A percentile compares a stretch with the other conserved stretches of the same genome.
These are phyloP conservation scores for Zalophus californianus DNA, from an alignment of 2,797 vertebrate genomes.

Conservation along the genomic window DNA sequence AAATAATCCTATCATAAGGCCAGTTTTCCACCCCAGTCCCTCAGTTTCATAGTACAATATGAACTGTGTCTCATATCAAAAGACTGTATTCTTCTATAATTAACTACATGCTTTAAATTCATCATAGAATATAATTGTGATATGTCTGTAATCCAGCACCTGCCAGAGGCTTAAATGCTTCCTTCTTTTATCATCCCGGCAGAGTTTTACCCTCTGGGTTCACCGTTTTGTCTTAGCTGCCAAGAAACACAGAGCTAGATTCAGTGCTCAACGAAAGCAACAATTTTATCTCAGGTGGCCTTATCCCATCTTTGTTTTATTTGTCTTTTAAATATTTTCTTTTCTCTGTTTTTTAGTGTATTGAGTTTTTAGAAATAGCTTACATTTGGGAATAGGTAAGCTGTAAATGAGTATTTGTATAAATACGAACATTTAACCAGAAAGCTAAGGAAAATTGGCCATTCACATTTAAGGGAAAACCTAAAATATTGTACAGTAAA, in stretches of 20 bases:
- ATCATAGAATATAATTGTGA: background rate
- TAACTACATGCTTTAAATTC: constrained; percentile 3
- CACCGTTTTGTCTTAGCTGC: background rate
- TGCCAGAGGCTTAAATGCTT: constrained; percentile 18
- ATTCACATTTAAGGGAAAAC: constrained; percentile 8
- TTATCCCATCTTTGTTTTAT: background rate
- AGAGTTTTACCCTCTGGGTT: background rate
- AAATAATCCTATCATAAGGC: background rate
- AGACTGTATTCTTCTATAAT: background rate
- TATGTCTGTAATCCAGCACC: background rate
- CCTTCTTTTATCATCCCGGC: background rate
- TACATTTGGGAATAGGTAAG: background rate
- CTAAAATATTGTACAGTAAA: background rate
- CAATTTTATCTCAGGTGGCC: background rate
- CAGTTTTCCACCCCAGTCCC: background rate
- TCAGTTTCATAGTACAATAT: background rate
- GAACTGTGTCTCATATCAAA: background rate
- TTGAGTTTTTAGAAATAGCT: background rate
- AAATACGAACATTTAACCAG: constrained; percentile 2
- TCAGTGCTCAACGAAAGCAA: background rate
- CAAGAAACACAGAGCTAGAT: background rate
- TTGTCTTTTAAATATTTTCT: background rate
- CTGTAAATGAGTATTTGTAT: background rate
- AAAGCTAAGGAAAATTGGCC: background rate
- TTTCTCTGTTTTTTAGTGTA: background rate